phyloP scores from a whole-genome alignment of 2,888 invertebrate genomes.

The Microchrysa polita region DNA sequence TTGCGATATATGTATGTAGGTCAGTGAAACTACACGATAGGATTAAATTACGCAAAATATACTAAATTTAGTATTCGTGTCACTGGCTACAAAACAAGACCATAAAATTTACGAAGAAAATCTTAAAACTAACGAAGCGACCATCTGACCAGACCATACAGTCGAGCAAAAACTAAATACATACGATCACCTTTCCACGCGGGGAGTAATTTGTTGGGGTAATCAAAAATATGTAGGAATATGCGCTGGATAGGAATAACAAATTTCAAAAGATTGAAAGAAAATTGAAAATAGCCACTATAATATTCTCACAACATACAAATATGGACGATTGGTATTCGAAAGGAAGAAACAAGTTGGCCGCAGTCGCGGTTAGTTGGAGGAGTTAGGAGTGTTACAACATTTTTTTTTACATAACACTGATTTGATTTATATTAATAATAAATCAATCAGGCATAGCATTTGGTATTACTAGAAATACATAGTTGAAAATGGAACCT shows the following conservation, averaged over 20 bases:
- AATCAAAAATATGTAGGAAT: constrained; percentile 32
- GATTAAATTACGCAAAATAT: constrained; percentile 26
- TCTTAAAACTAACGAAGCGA: constrained; percentile 23
- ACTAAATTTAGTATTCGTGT: constrained; percentile 30
- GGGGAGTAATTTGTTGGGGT: constrained; percentile 30
- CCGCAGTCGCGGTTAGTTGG: too few relatives aligned
- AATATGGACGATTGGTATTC: background rate
- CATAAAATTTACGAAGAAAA: constrained; percentile 28
- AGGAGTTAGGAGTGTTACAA: too few relatives aligned
- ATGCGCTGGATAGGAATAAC: background rate
- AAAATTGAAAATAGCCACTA: background rate
- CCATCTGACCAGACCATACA: background rate
- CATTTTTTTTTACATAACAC: too few relatives aligned
- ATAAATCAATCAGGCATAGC: too few relatives aligned
- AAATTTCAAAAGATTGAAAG: constrained; percentile 23
- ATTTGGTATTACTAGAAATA: too few relatives aligned
- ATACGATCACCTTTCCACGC: background rate
- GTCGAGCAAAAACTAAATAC: background rate
- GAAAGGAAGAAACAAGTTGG: constrained; percentile 20
- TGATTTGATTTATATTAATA: too few relatives aligned
- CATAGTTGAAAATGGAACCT: too few relatives aligned
- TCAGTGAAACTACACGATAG: background rate
- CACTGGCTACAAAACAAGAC: constrained; percentile 23
- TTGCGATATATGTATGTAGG: background rate
- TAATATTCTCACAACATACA: constrained; percentile 32